These are phyloP conservation scores for Kryptopterus vitreolus DNA, from an alignment of 2,797 vertebrate genomes.

Conservation along the genomic window DNA sequence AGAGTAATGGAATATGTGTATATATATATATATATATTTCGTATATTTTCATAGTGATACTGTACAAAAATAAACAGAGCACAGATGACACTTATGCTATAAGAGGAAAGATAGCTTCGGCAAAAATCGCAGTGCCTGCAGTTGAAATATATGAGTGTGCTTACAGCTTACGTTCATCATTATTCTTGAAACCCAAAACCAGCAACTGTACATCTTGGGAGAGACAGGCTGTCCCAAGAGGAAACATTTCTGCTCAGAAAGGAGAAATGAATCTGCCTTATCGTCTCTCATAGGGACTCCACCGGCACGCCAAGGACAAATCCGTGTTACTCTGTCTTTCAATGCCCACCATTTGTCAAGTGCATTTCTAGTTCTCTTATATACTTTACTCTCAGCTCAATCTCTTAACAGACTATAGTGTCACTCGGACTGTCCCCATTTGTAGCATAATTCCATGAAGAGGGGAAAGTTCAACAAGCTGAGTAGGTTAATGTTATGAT, in stretches of 20 bases:
- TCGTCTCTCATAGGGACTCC: slow-evolving; percentile 51
- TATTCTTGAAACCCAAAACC: slow-evolving; percentile 68
- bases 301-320: slow-evolving; percentile 50
- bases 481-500: neutral
- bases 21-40: too few species aligned
- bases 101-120: slow-evolving; percentile 37
- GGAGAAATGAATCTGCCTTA: slow-evolving; percentile 76
- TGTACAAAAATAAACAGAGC: slow-evolving; percentile 21
- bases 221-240: slow-evolving; percentile 67
- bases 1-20: too few species aligned
- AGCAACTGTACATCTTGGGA: slow-evolving; percentile 61
- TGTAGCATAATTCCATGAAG: slow-evolving; percentile 8
- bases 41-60: slow-evolving; percentile 34
- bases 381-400: neutral
- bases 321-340: slow-evolving; percentile 26
- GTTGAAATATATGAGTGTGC: slow-evolving; percentile 31
- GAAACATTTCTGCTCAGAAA: slow-evolving; percentile 73
- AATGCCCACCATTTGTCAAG: slow-evolving; percentile 57
- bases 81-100: slow-evolving; percentile 35
- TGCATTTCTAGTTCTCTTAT: neutral
- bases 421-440: neutral
- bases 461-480: neutral
- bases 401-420: too few species aligned
- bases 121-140: slow-evolving; percentile 27
- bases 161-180: slow-evolving; percentile 53